phyloP scores from a whole-genome alignment of 2,888 invertebrate species.

The Sussaba pulchella region DNA sequence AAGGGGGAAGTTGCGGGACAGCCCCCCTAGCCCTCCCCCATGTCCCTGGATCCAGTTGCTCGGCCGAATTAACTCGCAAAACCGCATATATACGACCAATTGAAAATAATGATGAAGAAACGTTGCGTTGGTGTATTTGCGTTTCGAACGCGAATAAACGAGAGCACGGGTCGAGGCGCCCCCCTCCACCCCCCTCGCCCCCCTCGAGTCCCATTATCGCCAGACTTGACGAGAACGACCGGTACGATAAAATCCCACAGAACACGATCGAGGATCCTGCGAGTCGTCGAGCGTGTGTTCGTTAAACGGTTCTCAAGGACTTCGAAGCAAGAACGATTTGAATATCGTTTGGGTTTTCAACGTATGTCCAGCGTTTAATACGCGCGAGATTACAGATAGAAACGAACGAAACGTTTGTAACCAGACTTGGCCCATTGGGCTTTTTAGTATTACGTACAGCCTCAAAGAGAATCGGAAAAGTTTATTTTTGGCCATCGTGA shows the following conservation, averaged over 20 bases:
- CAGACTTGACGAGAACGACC: background rate
- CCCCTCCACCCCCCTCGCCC: no score
- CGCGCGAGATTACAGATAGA: no score
- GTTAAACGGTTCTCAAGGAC: constrained; percentile 51
- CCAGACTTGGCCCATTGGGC: background rate
- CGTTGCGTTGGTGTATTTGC: background rate
- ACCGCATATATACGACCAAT: constrained; percentile 1
- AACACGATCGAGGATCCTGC: background rate
- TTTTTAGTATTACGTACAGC: no score
- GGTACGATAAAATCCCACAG: background rate
- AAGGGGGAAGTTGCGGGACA: no score
- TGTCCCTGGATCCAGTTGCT: constrained; percentile 1
- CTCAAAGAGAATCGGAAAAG: constrained; percentile 36
- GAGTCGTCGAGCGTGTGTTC: constrained; percentile 26
- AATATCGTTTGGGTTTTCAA: constrained; percentile 44
- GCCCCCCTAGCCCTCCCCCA: no score
- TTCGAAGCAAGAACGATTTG: constrained; percentile 43
- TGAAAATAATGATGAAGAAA: background rate
- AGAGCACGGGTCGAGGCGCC: no score
- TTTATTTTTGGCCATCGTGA: constrained; percentile 37
- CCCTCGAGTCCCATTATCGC: constrained; percentile 20
- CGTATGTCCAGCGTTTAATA: no score
- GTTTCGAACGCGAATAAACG: background rate
- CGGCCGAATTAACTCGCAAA: background rate
- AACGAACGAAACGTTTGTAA: background rate